Percentiles rank a stretch among this genome's conserved stretches.
Evolutionary conservation across 2,888 invertebrate species (phyloP).

Genomic region (Pseudolycoriella hygida): DNA sequence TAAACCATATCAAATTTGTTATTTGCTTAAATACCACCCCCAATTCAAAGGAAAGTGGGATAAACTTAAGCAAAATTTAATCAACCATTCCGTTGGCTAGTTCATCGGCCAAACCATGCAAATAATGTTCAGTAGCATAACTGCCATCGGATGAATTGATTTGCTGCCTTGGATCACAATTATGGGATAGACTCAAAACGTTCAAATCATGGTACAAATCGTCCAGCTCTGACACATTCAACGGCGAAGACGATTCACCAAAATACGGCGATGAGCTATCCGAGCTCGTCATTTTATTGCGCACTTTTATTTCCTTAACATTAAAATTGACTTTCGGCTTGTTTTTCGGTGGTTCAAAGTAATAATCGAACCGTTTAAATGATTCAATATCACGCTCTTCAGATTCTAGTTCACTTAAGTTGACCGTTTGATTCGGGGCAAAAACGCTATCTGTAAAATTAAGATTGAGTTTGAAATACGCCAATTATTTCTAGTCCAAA

Average conservation of each 20-base stretch:
- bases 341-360: constrained; percentile 59
- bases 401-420: constrained; percentile 60
- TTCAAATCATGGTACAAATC: constrained; percentile 2
- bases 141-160: neutral
- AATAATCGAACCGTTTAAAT: constrained; percentile 73
- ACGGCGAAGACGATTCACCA: constrained; percentile 1
- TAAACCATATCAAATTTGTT: too few relatives aligned
- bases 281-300: constrained; percentile 32
- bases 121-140: constrained; percentile 1
- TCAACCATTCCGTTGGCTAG: constrained; percentile 1
- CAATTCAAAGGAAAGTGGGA: too few relatives aligned
- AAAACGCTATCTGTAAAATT: constrained; percentile 42
- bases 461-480: neutral
- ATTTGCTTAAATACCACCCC: too few relatives aligned
- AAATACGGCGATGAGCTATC: constrained; percentile 7
- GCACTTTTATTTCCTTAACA: constrained; percentile 56
- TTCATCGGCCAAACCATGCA: constrained; percentile 5
- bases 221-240: neutral
- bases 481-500: neutral
- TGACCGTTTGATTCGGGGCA: constrained; percentile 62
- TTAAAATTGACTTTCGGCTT: constrained; percentile 65
- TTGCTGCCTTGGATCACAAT: neutral
- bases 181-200: constrained; percentile 2
- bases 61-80: neutral
- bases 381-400: constrained; percentile 69